Conservation (phyloP, 2,797 vertebrate species). For the Brachyalestes nurse region DNA sequence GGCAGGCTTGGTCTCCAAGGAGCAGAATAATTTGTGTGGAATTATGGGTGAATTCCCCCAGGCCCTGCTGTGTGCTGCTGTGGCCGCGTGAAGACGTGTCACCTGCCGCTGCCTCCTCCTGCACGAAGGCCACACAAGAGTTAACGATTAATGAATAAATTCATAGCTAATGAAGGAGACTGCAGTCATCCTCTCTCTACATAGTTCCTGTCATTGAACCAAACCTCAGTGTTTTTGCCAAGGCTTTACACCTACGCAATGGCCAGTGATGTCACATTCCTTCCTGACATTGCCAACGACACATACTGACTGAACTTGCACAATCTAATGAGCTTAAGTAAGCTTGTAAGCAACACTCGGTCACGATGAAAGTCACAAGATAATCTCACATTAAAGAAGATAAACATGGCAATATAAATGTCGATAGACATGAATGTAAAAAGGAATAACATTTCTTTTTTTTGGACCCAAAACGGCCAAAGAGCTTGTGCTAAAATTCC, state of each 20-base stretch:
- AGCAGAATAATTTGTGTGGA: constrained; percentile 77
- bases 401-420: constrained; percentile 28
- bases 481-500: constrained; percentile 53
- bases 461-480: constrained; percentile 25
- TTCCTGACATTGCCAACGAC: constrained; percentile 37
- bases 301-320: constrained; percentile 16
- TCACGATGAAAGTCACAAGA: constrained; percentile 17
- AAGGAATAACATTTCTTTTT: constrained; percentile 30
- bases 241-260: constrained; percentile 27
- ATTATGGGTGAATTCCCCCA: constrained; percentile 72
- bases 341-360: background rate
- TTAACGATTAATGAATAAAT: constrained; percentile 87
- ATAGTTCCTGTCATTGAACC: constrained; percentile 62
- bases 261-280: constrained; percentile 20
- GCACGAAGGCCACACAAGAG: constrained; percentile 74
- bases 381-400: constrained; percentile 19
- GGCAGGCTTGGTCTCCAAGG: constrained; percentile 72
- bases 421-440: constrained; percentile 35
- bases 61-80: constrained; percentile 73
- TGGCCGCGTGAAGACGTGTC: constrained; percentile 79
- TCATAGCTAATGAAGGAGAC: constrained; percentile 80
- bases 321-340: background rate
- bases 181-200: constrained; percentile 61
- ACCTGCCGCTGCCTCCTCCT: constrained; percentile 70
- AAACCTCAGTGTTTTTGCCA: constrained; percentile 40